Evolutionary conservation across 2,888 invertebrate species (phyloP), one percentile per base, ranked within the genome.

Genomic region (Drosophila birchii): DNA sequence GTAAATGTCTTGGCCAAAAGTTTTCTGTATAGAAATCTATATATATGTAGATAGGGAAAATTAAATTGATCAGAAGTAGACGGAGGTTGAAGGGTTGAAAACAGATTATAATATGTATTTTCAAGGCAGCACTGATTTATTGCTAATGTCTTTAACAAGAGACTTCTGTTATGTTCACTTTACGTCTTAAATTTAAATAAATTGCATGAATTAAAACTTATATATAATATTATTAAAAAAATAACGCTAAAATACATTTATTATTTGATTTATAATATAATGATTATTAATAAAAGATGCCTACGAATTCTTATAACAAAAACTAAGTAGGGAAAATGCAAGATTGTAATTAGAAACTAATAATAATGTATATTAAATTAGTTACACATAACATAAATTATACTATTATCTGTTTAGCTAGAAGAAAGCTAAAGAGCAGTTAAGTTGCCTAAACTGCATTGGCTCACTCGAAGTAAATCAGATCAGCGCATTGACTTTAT

Each of bases 11-110:
- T 36, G 29, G 49, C 51, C 62, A 29, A 41, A 32, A 20, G 26
- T 41, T 67, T 49, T 16, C 47, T 7, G 8, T 26, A n/a, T n/a
- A n/a, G n/a, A n/a, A n/a, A n/a, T n/a, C n/a, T n/a, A n/a, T n/a
- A 12, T 26, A 6, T 14, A 1, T 2, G 6, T 29, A 34, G 41
- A 18, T 43, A 26, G 26, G 36, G 55, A 39, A 53, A 64, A 67
- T 64, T 64, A 63, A 66, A 63, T 66, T 38, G 64, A 44, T 66
- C 44, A 20, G n/a, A 54, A 66, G 38, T 53, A 26, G 49, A 16
- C 14, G 20, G 12, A 5, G 39, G 54, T 56, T 32, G 12, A 67
- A 18, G 23, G 66, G 16, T 39, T 45, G 18, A 34, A 51, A 51
- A 26, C 16, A 34, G 49, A 26, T 49, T 64, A 41, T n/a, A n/a